These are phyloP conservation scores for Petrolisthes cinctipes DNA, from an alignment of 2,888 invertebrate genomes.

Conservation along the genomic window DNA sequence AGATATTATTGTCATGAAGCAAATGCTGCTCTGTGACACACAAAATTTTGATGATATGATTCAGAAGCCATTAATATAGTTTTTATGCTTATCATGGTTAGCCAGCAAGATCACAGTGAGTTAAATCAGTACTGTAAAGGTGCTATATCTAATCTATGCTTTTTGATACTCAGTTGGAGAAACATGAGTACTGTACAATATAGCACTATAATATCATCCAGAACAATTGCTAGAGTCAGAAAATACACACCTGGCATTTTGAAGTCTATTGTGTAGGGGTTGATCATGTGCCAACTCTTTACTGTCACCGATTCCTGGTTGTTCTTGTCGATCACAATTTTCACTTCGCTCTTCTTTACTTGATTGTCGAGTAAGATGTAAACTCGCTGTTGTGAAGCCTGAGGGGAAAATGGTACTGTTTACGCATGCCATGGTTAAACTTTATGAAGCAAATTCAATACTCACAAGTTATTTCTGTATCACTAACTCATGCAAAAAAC, in stretches of 20 bases:
- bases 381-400: slow-evolving; percentile 17
- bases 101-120: no score
- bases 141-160: no score
- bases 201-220: no score
- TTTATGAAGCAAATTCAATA: slow-evolving; percentile 10
- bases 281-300: slow-evolving; percentile 28
- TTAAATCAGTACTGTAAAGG: no score
- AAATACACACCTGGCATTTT: slow-evolving; percentile 43
- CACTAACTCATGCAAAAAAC: neutral
- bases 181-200: no score
- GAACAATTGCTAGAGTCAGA: no score
- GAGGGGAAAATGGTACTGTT: neutral
- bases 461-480: neutral
- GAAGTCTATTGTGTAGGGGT: slow-evolving; percentile 47
- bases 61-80: no score
- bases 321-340: slow-evolving; percentile 25
- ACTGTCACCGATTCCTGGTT: neutral
- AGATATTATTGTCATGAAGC: no score
- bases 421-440: neutral
- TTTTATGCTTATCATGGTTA: no score
- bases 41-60: no score
- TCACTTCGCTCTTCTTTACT: slow-evolving; percentile 15
- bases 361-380: slow-evolving; percentile 37
- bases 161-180: no score
- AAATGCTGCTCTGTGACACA: no score